phyloP scores from a whole-genome alignment of 2,113 vertebrate species.

The Reinhardtius hippoglossoides region DNA sequence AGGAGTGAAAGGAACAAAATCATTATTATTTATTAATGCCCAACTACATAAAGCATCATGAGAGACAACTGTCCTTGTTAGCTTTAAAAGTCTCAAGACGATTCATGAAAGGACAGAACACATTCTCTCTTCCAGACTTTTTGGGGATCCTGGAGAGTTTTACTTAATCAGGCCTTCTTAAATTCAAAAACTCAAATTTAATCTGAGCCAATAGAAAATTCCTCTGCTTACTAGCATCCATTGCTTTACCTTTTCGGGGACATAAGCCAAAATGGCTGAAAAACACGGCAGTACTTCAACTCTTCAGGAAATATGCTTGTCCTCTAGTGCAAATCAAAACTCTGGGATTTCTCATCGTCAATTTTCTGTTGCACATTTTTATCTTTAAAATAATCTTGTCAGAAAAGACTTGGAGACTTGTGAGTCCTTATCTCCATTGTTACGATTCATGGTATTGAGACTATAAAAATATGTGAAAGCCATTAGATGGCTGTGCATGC shows the following conservation, averaged over 20 bases:
- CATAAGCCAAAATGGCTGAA: neutral
- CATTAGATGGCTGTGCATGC: no score
- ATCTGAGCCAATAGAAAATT: neutral
- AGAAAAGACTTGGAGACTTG: no score
- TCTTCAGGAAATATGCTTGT: neutral
- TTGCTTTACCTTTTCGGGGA: neutral
- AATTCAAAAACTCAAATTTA: neutral
- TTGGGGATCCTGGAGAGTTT: neutral
- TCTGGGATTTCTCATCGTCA: no score
- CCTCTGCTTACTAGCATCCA: neutral
- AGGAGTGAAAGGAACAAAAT: neutral
- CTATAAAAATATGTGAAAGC: no score
- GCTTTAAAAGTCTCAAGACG: neutral
- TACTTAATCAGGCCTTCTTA: neutral
- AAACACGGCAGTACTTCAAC: neutral
- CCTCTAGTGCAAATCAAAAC: no score
- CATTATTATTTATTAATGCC: neutral
- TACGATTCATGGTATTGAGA: no score
- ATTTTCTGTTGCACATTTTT: no score
- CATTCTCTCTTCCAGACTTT: neutral
- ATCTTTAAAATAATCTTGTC: no score
- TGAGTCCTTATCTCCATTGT: no score
- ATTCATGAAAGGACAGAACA: neutral
- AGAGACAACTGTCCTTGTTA: neutral
- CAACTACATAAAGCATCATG: neutral